These are phyloP conservation scores for Gobius niger DNA, from an alignment of 2,113 vertebrate species.

Conservation along the genomic window DNA sequence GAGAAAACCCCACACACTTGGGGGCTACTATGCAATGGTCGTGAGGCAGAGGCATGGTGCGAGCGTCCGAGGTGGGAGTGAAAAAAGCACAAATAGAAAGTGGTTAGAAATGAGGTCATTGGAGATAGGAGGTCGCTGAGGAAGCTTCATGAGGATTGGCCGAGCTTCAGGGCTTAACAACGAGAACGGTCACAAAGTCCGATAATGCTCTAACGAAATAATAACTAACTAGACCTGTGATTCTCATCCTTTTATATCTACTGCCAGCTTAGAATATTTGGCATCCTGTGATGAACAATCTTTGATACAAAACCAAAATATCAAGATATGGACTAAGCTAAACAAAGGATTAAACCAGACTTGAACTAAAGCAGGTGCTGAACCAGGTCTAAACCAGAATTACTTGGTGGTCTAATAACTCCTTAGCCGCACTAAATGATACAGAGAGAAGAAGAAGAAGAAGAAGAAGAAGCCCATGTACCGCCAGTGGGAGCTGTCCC, in stretches of 20 bases:
- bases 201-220: slow-evolving; percentile 39
- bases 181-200: slow-evolving; percentile 48
- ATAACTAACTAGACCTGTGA: not conserved
- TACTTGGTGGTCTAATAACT: not conserved
- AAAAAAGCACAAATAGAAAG: slow-evolving; percentile 44
- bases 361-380: not conserved
- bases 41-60: slow-evolving; percentile 36
- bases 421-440: no score
- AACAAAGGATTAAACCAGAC: not conserved
- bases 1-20: slow-evolving; percentile 12
- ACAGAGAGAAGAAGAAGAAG: not conserved
- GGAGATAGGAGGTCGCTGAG: slow-evolving; percentile 22
- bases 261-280: not conserved
- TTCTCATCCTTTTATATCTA: not conserved
- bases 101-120: slow-evolving; percentile 18
- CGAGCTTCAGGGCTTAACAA: slow-evolving; percentile 53
- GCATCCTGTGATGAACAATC: not conserved
- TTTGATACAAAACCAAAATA: not conserved
- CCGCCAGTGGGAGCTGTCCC: not conserved
- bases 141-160: slow-evolving; percentile 57
- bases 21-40: slow-evolving; percentile 14
- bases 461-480: not conserved
- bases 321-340: no score
- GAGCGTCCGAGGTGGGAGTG: slow-evolving; percentile 9
- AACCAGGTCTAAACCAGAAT: not conserved